Conservation (phyloP, 2,797 vertebrate species). For the Fringilla coelebs region DNA sequence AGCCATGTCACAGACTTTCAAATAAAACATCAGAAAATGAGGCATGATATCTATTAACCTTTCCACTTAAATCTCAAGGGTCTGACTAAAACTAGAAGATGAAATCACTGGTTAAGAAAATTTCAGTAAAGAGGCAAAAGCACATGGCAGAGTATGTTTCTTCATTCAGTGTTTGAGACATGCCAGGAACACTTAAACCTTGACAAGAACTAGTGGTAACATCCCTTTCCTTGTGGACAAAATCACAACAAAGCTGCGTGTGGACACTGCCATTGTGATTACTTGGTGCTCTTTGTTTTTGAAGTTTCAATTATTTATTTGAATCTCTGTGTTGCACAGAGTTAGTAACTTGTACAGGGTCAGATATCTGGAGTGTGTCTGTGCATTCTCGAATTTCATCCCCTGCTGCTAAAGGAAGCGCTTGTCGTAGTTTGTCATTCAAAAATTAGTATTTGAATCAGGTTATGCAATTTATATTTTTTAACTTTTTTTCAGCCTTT, state of each 20-base stretch:
- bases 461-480: background rate
- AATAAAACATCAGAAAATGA: background rate
- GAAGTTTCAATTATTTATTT: background rate
- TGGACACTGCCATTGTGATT: background rate
- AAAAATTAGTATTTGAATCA: background rate
- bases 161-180: background rate
- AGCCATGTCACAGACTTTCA: background rate
- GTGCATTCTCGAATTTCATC: background rate
- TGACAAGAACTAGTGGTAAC: background rate
- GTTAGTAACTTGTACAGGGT: background rate
- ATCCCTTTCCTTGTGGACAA: background rate
- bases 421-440: background rate
- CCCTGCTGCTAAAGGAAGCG: background rate
- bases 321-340: background rate
- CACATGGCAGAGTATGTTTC: background rate
- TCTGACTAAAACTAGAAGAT: background rate
- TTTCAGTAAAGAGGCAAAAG: background rate
- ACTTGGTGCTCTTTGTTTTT: background rate
- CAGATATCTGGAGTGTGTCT: background rate
- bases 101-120: background rate
- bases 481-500: background rate
- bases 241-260: accelerated
- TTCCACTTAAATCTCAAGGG: background rate
- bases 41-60: background rate
- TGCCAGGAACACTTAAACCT: background rate